Evolutionary conservation across 2,113 vertebrate species (phyloP).

Genomic region (Cricetomys ansorgei): DNA sequence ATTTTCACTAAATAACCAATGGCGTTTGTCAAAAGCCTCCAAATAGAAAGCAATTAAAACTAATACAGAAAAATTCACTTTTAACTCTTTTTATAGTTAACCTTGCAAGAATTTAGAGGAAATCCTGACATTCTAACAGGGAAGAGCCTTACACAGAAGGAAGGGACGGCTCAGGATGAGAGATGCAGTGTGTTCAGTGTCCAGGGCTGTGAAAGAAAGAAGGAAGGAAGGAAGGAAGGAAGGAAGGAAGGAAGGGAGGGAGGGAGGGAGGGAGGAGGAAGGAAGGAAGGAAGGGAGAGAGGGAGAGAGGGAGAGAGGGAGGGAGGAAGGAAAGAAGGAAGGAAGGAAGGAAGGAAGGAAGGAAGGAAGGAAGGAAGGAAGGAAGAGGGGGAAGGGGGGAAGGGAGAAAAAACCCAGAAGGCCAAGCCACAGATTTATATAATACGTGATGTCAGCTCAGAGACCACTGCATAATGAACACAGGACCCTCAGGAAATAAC

Average conservation of each 20-base stretch:
- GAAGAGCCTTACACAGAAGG: not conserved
- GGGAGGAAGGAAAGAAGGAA: too few species aligned
- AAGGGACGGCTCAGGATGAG: not conserved
- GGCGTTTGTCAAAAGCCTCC: not conserved
- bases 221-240: too few species aligned
- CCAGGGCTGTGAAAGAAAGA: not conserved
- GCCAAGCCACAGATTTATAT: not conserved
- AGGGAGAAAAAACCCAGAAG: too few species aligned
- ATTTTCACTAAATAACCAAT: not conserved
- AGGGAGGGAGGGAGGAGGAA: too few species aligned
- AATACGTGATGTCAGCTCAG: too few species aligned
- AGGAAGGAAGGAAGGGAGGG: too few species aligned
- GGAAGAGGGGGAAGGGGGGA: too few species aligned
- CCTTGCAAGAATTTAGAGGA: not conserved
- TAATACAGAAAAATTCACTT: not conserved
- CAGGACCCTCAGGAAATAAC: not conserved
- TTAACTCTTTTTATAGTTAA: not conserved
- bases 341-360: too few species aligned
- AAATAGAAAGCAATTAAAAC: not conserved
- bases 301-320: too few species aligned
- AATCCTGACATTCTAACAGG: not conserved
- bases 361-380: too few species aligned
- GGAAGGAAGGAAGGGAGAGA: too few species aligned
- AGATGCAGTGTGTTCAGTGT: fast-evolving
- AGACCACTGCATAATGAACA: not conserved